These are phyloP conservation scores for Addax nasomaculatus DNA, from an alignment of 2,113 vertebrate genomes.

Conservation along the genomic window DNA sequence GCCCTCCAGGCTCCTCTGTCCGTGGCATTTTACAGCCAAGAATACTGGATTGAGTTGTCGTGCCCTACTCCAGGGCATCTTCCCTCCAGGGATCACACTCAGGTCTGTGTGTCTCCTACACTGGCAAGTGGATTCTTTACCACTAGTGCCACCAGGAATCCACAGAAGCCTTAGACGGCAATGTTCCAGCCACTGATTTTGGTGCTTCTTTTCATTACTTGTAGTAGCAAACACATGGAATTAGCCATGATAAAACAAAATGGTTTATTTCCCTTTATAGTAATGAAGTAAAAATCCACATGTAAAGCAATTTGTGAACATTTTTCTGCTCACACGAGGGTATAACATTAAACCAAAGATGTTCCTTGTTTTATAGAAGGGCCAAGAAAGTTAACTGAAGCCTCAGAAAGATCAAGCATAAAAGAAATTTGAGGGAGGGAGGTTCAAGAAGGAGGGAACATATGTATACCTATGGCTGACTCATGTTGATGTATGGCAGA, in stretches of 20 bases:
- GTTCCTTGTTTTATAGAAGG: neutral
- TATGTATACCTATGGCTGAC: neutral
- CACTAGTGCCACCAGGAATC: neutral
- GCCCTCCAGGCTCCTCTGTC: neutral
- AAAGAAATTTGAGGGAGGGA: neutral
- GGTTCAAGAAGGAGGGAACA: neutral
- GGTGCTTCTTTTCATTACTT: neutral
- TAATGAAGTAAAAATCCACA: neutral
- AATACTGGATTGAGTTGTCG: neutral
- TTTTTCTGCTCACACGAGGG: neutral
- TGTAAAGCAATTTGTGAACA: neutral
- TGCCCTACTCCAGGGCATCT: neutral
- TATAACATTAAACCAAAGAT: neutral
- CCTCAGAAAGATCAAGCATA: neutral
- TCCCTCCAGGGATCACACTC: neutral
- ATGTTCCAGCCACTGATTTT: neutral
- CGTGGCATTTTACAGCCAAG: neutral
- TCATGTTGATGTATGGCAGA: neutral
- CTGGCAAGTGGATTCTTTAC: neutral
- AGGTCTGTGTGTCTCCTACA: neutral
- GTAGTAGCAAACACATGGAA: neutral
- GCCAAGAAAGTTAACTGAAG: neutral
- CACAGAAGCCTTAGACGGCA: neutral
- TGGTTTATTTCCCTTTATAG: neutral
- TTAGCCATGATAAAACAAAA: neutral